Percentiles rank a stretch among this genome's conserved stretches.
Evolutionary conservation across 30 jellyfish, hydroid and myxozoan species (phyloP).

Genomic region (Hydra vulgaris): DNA sequence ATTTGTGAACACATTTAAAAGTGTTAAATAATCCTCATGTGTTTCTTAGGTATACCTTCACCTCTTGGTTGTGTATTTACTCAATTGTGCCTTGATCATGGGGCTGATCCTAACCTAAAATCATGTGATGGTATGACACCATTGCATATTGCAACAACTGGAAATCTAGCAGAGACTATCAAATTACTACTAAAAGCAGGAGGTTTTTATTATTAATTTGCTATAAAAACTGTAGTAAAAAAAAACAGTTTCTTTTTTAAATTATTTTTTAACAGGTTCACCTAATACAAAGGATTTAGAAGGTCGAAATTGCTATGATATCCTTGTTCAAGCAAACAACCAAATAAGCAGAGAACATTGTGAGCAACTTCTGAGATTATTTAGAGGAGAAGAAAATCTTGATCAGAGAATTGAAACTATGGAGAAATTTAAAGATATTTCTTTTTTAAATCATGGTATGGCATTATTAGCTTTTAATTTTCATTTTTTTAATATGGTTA

Average conservation of each 20-base stretch:
- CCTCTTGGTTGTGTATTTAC: constrained; percentile 63
- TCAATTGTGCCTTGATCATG: constrained; percentile 53
- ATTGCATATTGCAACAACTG: constrained; percentile 47
- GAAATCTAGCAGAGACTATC: constrained; percentile 47
- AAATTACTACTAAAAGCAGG: constrained; percentile 14
- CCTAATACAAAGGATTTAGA: neutral
- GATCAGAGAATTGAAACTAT: neutral
- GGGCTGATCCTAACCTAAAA: constrained; percentile 46
- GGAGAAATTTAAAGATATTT: neutral
- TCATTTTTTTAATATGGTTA: no score
- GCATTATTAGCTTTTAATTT: no score
- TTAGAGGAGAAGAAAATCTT: neutral
- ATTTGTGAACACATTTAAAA: no score
- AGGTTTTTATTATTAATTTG: constrained; percentile 7
- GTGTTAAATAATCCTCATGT: neutral
- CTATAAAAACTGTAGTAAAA: no score
- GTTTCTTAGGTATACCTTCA: constrained; percentile 19
- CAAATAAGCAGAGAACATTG: neutral
- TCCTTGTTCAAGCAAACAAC: neutral
- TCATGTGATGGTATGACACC: constrained; percentile 66
- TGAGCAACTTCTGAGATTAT: neutral
- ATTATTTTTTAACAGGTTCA: neutral
- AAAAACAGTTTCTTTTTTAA: neutral
- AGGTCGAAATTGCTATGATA: neutral
- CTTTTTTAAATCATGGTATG: neutral